phyloP scores from a whole-genome alignment of 1,140 invertebrate species.

The Cyclina sinensis region DNA sequence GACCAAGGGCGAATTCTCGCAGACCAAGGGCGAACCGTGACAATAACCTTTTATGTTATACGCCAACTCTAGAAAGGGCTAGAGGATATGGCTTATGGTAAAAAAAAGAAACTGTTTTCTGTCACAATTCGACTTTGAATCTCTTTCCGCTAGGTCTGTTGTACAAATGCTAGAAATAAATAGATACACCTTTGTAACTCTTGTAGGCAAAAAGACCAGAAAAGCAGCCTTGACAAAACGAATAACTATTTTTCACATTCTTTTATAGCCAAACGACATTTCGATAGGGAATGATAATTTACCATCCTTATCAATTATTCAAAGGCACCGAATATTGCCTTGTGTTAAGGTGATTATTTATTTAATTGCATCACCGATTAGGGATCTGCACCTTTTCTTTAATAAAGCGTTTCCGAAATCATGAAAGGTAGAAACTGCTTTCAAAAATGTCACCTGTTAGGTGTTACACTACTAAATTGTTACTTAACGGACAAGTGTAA shows the following conservation, averaged over 20 bases:
- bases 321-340: neutral
- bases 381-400: slow-evolving; percentile 1
- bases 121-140: no score
- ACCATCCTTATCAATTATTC: slow-evolving; percentile 24
- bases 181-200: no score
- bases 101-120: no score
- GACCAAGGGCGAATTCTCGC: no score
- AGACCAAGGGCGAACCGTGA: no score
- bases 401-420: slow-evolving; percentile 6
- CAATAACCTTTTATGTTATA: no score
- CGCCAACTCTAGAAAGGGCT: no score
- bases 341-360: slow-evolving; percentile 8
- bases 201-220: neutral
- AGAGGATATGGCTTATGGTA: no score
- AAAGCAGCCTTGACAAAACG: neutral
- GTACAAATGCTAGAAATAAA: no score
- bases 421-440: neutral
- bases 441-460: neutral
- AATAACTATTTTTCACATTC: neutral
- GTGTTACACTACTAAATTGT: slow-evolving; percentile 16
- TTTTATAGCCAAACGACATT: neutral
- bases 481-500: neutral
- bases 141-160: no score
- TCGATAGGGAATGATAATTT: neutral
- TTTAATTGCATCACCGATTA: slow-evolving; percentile 14